Percentiles rank a stretch among this genome's conserved stretches.
Evolutionary conservation across 2,113 vertebrate genomes (phyloP).

Genomic region (Dunckerocampus dactyliophorus): DNA sequence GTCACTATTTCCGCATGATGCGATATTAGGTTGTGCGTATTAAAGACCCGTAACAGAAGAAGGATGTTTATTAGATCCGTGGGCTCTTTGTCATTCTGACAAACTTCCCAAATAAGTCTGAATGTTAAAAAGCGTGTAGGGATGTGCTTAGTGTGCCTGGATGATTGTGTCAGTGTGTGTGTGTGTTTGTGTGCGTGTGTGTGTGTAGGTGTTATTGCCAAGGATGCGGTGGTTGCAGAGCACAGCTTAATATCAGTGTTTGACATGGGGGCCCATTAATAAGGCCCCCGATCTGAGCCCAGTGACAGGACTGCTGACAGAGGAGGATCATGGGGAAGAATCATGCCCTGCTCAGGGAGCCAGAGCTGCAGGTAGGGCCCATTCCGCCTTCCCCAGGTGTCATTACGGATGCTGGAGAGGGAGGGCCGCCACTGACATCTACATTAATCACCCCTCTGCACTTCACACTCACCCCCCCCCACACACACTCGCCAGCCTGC

Average conservation of each 20-base stretch:
- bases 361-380: conserved; percentile 64
- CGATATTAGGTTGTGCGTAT: conserved; percentile 36
- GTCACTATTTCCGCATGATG: conserved; percentile 39
- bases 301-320: conserved; percentile 82
- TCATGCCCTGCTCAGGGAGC: conserved; percentile 71
- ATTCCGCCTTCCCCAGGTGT: conserved; percentile 67
- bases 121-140: conserved; percentile 25
- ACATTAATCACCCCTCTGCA: conserved; percentile 74
- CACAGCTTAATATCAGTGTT: conserved; percentile 83
- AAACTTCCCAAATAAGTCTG: conserved; percentile 53
- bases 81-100: conserved; percentile 45
- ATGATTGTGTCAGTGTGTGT: conserved; percentile 37
- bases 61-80: conserved; percentile 38
- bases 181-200: conserved; percentile 27
- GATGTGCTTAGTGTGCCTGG: conserved; percentile 25
- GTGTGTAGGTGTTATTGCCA: conserved; percentile 50
- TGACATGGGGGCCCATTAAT: conserved; percentile 83
- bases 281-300: conserved; percentile 75
- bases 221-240: conserved; percentile 49
- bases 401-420: conserved; percentile 72
- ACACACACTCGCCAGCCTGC: conserved; percentile 27
- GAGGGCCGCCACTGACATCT: conserved; percentile 69
- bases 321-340: conserved; percentile 77
- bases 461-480: conserved; percentile 10
- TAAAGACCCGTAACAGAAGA: conserved; percentile 25